Conservation (phyloP, 1,140 invertebrate genomes). For the Scaptomyza pallida region DNA sequence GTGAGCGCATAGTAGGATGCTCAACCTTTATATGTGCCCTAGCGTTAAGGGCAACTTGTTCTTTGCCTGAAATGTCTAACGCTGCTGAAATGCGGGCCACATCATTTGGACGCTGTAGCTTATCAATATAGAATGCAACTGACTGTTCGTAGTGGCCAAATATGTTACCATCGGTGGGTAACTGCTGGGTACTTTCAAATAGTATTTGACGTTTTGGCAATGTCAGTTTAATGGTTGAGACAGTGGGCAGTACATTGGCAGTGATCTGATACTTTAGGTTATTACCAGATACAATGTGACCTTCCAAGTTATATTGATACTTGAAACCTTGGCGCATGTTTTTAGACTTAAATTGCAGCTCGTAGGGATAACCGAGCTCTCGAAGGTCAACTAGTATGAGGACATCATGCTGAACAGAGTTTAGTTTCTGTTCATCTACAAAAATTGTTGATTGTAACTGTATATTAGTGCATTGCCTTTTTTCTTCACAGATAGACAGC, state of each 20-base stretch:
- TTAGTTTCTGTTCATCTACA: constrained; percentile 53
- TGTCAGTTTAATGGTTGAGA: constrained; percentile 86
- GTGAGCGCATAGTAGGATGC: constrained; percentile 87
- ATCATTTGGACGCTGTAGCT: constrained; percentile 88
- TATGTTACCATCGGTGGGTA: constrained; percentile 77
- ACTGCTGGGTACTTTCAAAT: constrained; percentile 85
- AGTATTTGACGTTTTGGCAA: constrained; percentile 88
- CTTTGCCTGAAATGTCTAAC: constrained; percentile 67
- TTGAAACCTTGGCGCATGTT: constrained; percentile 86
- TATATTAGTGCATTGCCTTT: constrained; percentile 89
- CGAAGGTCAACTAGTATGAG: constrained; percentile 88
- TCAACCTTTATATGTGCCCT: constrained; percentile 87
- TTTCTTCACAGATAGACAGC: constrained; percentile 90
- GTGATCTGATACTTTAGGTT: constrained; percentile 89
- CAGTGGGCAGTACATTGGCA: constrained; percentile 86
- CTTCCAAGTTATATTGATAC: constrained; percentile 87
- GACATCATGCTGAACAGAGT: constrained; percentile 85
- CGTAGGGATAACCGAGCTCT: constrained; percentile 88
- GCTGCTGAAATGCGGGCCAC: constrained; percentile 73
- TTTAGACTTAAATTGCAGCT: constrained; percentile 88
- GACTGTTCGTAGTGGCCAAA: constrained; percentile 84
- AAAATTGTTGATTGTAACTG: constrained; percentile 86
- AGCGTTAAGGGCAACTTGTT: constrained; percentile 84
- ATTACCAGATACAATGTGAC: constrained; percentile 88
- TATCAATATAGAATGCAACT: constrained; percentile 88